Conservation (phyloP, 1,140 invertebrate genomes). For the Zaprionus nigranus region DNA sequence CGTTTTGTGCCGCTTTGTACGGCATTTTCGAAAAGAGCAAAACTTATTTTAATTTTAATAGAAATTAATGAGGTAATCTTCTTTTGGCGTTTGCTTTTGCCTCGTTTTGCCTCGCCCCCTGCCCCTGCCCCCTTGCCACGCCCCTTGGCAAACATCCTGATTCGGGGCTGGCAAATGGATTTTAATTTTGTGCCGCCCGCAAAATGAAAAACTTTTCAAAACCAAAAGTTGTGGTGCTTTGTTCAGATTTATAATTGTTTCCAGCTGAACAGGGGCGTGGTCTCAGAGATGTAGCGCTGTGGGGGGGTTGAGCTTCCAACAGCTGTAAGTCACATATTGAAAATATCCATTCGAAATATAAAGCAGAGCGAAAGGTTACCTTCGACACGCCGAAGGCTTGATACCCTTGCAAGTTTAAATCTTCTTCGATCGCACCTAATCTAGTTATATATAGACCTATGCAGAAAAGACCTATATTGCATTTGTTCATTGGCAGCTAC, state of each 20-base stretch:
- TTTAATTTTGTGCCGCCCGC: conserved; percentile 42
- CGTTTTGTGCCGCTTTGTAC: conserved; percentile 35
- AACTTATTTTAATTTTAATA: conserved; percentile 68
- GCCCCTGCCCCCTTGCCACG: neutral
- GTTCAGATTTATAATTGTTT: conserved; percentile 55
- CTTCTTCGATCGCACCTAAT: too few species aligned
- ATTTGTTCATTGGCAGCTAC: too few species aligned
- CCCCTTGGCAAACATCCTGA: neutral
- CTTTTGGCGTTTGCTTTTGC: conserved; percentile 34
- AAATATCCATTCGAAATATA: neutral
- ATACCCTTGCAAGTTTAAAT: too few species aligned
- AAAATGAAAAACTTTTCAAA: conserved; percentile 30
- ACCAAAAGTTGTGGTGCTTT: conserved; percentile 32
- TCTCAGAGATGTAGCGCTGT: neutral
- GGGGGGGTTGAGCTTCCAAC: neutral
- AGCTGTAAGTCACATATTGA: neutral
- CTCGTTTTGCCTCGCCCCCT: neutral
- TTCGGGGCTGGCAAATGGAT: conserved; percentile 42
- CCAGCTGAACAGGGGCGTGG: neutral
- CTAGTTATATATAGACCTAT: too few species aligned
- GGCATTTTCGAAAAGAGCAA: conserved; percentile 46
- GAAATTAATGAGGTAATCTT: conserved; percentile 67
- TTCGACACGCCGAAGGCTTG: too few species aligned
- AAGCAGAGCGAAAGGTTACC: too few species aligned
- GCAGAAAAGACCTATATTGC: too few species aligned